Conservation (phyloP, 1,140 invertebrate genomes). For the Metaphire vulgaris region DNA sequence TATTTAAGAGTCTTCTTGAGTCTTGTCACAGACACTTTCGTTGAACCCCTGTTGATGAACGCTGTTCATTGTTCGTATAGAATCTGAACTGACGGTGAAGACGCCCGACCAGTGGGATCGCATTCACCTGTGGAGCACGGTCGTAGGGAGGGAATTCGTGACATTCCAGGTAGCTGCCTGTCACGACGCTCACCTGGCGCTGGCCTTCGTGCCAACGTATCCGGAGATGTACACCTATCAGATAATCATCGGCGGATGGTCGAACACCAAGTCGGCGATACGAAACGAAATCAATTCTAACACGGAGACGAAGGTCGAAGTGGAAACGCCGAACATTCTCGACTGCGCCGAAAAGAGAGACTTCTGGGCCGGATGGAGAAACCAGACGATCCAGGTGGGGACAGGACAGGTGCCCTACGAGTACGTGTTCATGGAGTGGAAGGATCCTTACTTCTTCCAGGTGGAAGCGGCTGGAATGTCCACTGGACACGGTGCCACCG, state of each 20-base stretch:
- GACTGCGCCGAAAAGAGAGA: constrained; percentile 6
- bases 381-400: neutral
- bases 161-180: neutral
- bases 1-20: too few relatives aligned
- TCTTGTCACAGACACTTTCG: too few relatives aligned
- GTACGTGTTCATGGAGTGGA: neutral
- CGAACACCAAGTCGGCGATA: neutral
- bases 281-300: neutral
- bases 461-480: neutral
- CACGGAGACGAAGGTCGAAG: neutral
- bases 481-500: neutral
- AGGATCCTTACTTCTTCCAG: neutral
- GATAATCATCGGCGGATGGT: constrained; percentile 5
- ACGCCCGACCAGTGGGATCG: neutral
- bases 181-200: constrained; percentile 5
- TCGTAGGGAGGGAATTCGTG: neutral
- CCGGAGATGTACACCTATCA: constrained; percentile 5
- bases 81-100: neutral
- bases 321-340: neutral
- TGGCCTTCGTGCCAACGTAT: neutral
- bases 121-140: neutral
- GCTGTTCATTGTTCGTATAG: too few relatives aligned
- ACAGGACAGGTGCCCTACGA: neutral
- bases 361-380: neutral
- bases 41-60: too few relatives aligned